Conservation (phyloP, 2,113 vertebrate species). For the Centrocercus urophasianus region DNA sequence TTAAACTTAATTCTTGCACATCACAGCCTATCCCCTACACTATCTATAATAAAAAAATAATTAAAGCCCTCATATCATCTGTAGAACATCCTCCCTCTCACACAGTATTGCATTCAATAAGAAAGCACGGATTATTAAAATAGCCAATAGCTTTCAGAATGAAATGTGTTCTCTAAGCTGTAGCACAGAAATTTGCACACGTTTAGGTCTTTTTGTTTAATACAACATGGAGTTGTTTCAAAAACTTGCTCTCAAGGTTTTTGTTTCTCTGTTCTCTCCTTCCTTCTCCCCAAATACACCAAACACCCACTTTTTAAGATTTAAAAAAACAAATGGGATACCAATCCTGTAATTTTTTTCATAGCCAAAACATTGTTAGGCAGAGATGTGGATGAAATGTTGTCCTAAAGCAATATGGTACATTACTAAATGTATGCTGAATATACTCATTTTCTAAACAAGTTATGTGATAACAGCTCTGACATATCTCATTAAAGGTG, state of each 20-base stretch:
- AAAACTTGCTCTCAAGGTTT: not conserved
- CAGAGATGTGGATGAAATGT: not conserved
- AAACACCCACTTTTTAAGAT: not conserved
- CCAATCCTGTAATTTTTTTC: not conserved
- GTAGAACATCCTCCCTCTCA: not conserved
- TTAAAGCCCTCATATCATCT: not conserved
- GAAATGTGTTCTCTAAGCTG: not conserved
- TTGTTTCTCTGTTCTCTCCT: not conserved
- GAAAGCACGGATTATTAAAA: not conserved
- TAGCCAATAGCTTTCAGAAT: not conserved
- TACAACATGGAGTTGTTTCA: not conserved
- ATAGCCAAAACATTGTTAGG: not conserved
- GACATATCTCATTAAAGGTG: not conserved
- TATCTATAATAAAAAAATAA: conserved; percentile 11
- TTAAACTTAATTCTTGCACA: not conserved
- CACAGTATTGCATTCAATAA: not conserved
- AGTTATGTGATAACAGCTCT: not conserved
- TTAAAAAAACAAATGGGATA: not conserved
- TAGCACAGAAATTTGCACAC: not conserved
- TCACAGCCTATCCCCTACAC: fast-evolving
- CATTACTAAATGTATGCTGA: not conserved
- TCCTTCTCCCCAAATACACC: not conserved
- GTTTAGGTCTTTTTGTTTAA: not conserved
- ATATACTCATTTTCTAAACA: conserved; percentile 17
- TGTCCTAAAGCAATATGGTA: not conserved